These are phyloP conservation scores for Phoenicopterus ruber DNA, from an alignment of 2,113 vertebrate genomes.

Conservation along the genomic window DNA sequence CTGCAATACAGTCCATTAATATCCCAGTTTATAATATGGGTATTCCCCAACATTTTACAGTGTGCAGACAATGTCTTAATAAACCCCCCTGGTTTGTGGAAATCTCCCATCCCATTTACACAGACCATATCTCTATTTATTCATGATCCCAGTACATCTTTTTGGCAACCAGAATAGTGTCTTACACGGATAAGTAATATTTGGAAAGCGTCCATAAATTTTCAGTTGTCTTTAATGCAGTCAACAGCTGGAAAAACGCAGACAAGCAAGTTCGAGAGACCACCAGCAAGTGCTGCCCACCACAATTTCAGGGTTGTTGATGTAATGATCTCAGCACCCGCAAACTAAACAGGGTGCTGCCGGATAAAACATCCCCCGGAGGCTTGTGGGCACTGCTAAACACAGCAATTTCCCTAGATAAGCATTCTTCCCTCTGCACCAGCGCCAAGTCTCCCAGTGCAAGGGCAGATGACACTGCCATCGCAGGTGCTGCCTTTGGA, in stretches of 20 bases:
- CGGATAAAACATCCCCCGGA: rapidly evolving
- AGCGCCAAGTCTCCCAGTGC: background rate
- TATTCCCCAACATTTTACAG: background rate
- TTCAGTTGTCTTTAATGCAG: background rate
- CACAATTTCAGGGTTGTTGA: background rate
- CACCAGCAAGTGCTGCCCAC: background rate
- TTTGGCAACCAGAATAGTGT: background rate
- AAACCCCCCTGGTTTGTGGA: background rate
- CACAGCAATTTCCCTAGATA: background rate
- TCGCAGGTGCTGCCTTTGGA: background rate
- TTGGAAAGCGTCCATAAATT: background rate
- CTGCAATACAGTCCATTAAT: background rate
- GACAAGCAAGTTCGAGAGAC: background rate
- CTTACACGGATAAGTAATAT: background rate
- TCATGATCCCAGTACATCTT: background rate
- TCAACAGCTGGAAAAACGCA: background rate
- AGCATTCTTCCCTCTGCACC: background rate
- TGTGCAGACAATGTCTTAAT: background rate
- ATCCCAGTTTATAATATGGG: background rate
- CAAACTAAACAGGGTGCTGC: background rate
- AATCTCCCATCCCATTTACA: background rate
- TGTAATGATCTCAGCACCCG: background rate
- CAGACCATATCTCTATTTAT: background rate
- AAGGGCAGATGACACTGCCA: background rate
- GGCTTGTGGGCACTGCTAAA: background rate